Evolutionary conservation across 2,888 invertebrate genomes (phyloP).

Genomic region (Drosophila neutralis): DNA sequence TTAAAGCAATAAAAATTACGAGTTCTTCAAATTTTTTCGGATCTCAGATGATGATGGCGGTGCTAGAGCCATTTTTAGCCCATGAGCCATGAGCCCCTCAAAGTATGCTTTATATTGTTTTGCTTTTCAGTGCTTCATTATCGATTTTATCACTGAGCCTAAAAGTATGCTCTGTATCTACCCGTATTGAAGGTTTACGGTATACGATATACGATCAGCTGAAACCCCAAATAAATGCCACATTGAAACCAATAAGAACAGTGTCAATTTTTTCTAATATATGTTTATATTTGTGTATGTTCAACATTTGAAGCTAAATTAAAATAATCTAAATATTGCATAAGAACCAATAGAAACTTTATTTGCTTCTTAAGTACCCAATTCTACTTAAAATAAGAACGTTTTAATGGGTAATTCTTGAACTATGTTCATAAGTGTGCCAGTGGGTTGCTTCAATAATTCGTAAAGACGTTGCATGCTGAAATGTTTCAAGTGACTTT

Average conservation of each 20-base stretch:
- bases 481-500: conserved; percentile 8
- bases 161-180: neutral
- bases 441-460: conserved; percentile 22
- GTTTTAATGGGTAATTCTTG: conserved; percentile 15
- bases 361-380: too few species aligned
- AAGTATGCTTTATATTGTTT: neutral
- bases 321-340: neutral
- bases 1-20: neutral
- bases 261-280: neutral
- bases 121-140: neutral
- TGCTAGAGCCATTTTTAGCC: neutral
- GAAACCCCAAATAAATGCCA: neutral
- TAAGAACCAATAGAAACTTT: neutral
- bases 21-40: neutral
- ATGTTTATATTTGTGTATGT: neutral
- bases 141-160: neutral
- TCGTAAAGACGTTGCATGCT: conserved; percentile 41
- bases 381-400: conserved; percentile 35
- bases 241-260: neutral
- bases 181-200: neutral
- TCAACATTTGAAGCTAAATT: neutral
- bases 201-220: neutral
- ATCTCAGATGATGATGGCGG: neutral
- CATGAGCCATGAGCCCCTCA: neutral
- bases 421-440: conserved; percentile 16